Evolutionary conservation across 2,113 vertebrate genomes (phyloP).

Genomic region (Campylomormyrus tamandua): DNA sequence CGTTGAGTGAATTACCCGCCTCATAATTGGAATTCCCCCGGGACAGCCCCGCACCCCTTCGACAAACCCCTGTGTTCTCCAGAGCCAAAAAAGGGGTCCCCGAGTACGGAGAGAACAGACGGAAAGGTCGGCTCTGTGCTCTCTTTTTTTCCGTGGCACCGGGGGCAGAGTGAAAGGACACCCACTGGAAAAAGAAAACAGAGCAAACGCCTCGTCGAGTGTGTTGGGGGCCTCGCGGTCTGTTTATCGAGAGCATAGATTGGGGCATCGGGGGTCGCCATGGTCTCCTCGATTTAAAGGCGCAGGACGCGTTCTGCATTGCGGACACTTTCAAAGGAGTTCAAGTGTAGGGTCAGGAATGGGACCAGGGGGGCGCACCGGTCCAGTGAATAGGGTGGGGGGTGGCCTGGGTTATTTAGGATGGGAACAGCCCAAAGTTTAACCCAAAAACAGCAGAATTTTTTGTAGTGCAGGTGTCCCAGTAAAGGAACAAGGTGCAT

Average conservation of each 20-base stretch:
- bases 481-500: slow-evolving; percentile 26
- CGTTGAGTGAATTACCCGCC: not conserved
- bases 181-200: not conserved
- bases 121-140: not conserved
- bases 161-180: not conserved
- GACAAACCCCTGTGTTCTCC: not conserved
- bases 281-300: slow-evolving; percentile 42
- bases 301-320: slow-evolving; percentile 42
- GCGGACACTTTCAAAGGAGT: slow-evolving; percentile 43
- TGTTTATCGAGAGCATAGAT: slow-evolving; percentile 56
- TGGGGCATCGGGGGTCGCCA: slow-evolving; percentile 47
- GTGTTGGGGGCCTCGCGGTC: slow-evolving; percentile 37
- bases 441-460: not conserved
- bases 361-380: slow-evolving; percentile 35
- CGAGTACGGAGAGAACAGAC: not conserved
- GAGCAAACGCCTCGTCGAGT: not conserved
- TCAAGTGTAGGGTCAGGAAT: not conserved
- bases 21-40: not conserved
- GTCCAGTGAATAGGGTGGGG: not conserved
- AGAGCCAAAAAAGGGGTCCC: not conserved
- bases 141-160: not conserved
- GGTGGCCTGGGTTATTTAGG: not conserved
- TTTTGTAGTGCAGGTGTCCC: slow-evolving; percentile 40
- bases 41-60: not conserved
- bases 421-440: not conserved